These are phyloP conservation scores for Hestina assimilis DNA, from an alignment of 1,140 invertebrate species.

Conservation along the genomic window DNA sequence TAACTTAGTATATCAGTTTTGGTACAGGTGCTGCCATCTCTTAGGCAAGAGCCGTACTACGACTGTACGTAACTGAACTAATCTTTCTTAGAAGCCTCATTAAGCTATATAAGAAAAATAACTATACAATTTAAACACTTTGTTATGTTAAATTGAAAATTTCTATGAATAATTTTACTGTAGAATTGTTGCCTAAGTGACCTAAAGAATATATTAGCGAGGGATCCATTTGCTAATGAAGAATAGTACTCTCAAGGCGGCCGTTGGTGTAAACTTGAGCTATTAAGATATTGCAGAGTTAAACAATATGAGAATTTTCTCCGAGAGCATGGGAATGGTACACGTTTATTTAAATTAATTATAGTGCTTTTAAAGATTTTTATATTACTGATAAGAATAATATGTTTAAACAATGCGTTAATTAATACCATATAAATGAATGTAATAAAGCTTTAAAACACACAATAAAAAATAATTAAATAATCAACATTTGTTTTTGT, in stretches of 20 bases:
- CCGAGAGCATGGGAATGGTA: slow-evolving; percentile 6
- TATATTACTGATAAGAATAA: too few relatives aligned
- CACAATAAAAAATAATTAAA: too few relatives aligned
- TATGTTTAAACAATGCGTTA: too few relatives aligned
- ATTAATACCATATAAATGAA: too few relatives aligned
- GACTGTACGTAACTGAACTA: neutral
- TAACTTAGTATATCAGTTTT: too few relatives aligned
- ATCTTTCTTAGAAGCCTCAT: slow-evolving; percentile 1
- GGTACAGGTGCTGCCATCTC: slow-evolving; percentile 23
- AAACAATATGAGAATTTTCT: slow-evolving; percentile 5
- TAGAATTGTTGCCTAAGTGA: slow-evolving; percentile 65
- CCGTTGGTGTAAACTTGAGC: slow-evolving; percentile 61
- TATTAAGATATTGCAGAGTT: slow-evolving; percentile 67
- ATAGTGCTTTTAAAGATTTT: too few relatives aligned
- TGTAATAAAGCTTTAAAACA: too few relatives aligned
- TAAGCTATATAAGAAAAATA: slow-evolving; percentile 1
- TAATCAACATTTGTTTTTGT: too few relatives aligned
- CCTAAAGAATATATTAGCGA: slow-evolving; percentile 68
- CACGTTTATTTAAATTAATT: too few relatives aligned
- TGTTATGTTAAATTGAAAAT: neutral
- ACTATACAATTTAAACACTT: neutral
- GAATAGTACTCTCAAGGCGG: slow-evolving; percentile 61
- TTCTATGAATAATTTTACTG: slow-evolving; percentile 61
- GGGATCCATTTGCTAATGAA: slow-evolving; percentile 63
- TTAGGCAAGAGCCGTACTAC: neutral